Conservation (phyloP, 2,888 invertebrate genomes). For the Melinaea menophilus region DNA sequence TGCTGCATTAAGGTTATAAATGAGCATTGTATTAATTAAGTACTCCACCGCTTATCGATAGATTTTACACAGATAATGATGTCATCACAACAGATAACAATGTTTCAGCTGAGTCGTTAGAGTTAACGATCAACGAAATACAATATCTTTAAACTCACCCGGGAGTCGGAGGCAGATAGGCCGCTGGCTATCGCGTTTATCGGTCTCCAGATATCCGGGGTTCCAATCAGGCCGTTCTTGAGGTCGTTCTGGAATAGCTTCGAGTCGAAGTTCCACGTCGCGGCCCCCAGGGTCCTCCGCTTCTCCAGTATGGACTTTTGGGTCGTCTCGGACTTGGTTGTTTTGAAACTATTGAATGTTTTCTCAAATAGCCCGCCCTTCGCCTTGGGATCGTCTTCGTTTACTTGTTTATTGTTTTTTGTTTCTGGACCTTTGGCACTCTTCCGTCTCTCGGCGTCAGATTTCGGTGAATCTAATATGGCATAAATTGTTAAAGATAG, state of each 20-base stretch:
- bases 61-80: slow-evolving; percentile 8
- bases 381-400: slow-evolving; percentile 69
- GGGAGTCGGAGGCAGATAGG: slow-evolving; percentile 71
- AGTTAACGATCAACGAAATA: slow-evolving; percentile 12
- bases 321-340: slow-evolving; percentile 63
- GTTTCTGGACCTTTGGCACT: slow-evolving; percentile 54
- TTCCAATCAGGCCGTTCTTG: slow-evolving; percentile 78
- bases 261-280: slow-evolving; percentile 82
- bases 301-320: slow-evolving; percentile 78
- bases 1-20: no score
- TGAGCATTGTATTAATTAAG: no score
- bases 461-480: slow-evolving; percentile 78
- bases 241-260: slow-evolving; percentile 80
- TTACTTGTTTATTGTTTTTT: slow-evolving; percentile 56
- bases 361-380: slow-evolving; percentile 73
- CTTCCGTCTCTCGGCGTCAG: slow-evolving; percentile 58
- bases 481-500: slow-evolving; percentile 84
- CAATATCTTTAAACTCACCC: slow-evolving; percentile 54
- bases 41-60: no score
- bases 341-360: slow-evolving; percentile 70
- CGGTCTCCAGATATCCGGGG: slow-evolving; percentile 84
- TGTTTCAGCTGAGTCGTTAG: slow-evolving; percentile 13
- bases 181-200: slow-evolving; percentile 82
- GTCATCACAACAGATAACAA: slow-evolving; percentile 14
- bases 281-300: slow-evolving; percentile 81